Evolutionary conservation across 2,888 invertebrate species (phyloP), one percentile per base, ranked within the genome.

Genomic region (Diaprepes abbreviatus): DNA sequence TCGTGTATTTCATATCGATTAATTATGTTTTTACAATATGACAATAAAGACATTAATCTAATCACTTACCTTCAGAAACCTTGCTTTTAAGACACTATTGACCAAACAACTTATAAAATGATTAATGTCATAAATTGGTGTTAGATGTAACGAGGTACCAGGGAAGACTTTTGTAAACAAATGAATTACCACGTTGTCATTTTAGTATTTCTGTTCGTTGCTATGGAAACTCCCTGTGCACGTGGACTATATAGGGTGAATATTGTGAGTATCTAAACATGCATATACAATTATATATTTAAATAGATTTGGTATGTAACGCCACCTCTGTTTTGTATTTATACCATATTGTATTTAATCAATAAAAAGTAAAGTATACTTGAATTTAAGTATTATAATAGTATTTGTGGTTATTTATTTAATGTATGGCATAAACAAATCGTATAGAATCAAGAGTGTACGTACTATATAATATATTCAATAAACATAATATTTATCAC

Each of bases 91-190:
- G 48, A 68, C 65, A 71, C 59, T 69, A 71, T 70, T 38, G 72
- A 71, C 70, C 67, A 66, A 72, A 74, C 73, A 71, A 63, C 52
- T 38, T 28, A 43, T 71, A 66, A 12, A 5, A 16, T 21, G 38
- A 64, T 52, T n/a, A 45, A 65, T 45, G 54, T 28, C 77, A 76
- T 14, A 74, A 59, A 57, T 74, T 76, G 21, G 67, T 60, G 58
- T 43, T 40, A 58, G 17, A 17, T 57, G 24, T 16, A 43, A 17
- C 16, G 12, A 57, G 45, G 36, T 38, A 54, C 67, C 31, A 60
- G 24, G 58, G 71, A 70, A 67, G 74, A 66, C 72, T 71, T 72
- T 74, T 74, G 76, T 77, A 75, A 77, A 76, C 73, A 77, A 76
- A 74, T 45, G 55, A 45, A 60, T 40, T 40, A 45, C 54, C 40